Conservation (phyloP, 2,113 vertebrate genomes). For the Dunckerocampus dactyliophorus region DNA sequence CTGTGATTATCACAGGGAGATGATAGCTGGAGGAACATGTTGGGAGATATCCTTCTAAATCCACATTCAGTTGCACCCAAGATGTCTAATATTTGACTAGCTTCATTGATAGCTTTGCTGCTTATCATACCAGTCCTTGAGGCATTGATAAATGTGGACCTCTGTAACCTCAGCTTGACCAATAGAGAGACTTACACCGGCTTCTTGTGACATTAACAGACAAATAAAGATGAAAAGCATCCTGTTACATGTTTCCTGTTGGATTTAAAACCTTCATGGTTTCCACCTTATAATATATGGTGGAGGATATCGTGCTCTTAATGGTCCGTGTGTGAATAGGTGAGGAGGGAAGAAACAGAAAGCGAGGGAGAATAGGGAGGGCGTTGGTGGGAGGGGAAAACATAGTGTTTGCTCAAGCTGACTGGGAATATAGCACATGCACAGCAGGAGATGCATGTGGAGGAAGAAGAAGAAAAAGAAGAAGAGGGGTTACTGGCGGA, state of each 20-base stretch:
- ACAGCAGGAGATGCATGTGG: slow-evolving; percentile 31
- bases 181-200: background rate
- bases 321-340: slow-evolving; percentile 34
- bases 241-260: background rate
- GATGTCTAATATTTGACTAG: too few species aligned
- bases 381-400: slow-evolving; percentile 13
- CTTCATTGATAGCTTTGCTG: background rate
- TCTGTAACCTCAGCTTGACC: background rate
- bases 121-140: background rate
- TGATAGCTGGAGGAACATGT: slow-evolving; percentile 26
- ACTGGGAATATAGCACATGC: slow-evolving; percentile 35
- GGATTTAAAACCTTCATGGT: slow-evolving; percentile 10
- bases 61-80: slow-evolving; percentile 21
- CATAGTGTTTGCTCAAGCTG: slow-evolving; percentile 35
- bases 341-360: slow-evolving; percentile 7
- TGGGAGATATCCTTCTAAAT: background rate
- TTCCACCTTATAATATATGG: slow-evolving; percentile 5
- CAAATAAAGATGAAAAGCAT: background rate
- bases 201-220: slow-evolving; percentile 12
- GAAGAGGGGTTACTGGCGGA: slow-evolving; percentile 40
- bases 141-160: background rate
- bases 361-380: background rate
- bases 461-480: slow-evolving; percentile 18
- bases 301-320: background rate
- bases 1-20: slow-evolving; percentile 14